These are phyloP conservation scores for Spongia lamella DNA, from an alignment of 37 sponge, comb jelly and placozoan species.

Conservation along the genomic window DNA sequence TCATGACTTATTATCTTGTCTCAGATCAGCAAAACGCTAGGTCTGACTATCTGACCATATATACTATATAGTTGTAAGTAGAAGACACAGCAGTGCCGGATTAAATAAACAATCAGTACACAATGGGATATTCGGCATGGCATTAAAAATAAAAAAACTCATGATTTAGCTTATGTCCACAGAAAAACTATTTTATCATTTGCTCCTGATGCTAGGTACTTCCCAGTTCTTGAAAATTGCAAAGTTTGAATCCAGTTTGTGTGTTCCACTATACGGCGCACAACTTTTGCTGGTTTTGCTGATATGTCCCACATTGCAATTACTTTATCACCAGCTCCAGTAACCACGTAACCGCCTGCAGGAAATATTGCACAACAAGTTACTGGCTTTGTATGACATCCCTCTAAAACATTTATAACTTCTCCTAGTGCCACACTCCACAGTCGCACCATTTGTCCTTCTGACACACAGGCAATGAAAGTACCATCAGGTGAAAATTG, in stretches of 20 bases:
- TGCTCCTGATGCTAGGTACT: slow-evolving; percentile 63
- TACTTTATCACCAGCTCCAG: slow-evolving; percentile 68
- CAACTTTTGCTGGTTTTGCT: slow-evolving; percentile 14
- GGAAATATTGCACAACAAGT: slow-evolving; percentile 71
- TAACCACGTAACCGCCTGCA: slow-evolving; percentile 58
- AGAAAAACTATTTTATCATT: slow-evolving; percentile 52
- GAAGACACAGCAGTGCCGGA: too few relatives aligned
- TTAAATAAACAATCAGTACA: too few relatives aligned
- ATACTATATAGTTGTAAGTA: too few relatives aligned
- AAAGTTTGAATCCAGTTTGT: slow-evolving; percentile 61
- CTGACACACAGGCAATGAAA: slow-evolving; percentile 69
- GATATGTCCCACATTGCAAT: slow-evolving; percentile 60
- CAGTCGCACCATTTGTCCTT: slow-evolving; percentile 67
- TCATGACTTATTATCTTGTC: too few relatives aligned
- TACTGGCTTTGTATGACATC: slow-evolving; percentile 48
- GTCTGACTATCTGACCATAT: too few relatives aligned
- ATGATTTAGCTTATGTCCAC: slow-evolving; percentile 44
- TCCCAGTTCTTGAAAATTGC: slow-evolving; percentile 53
- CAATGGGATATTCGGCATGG: too few relatives aligned
- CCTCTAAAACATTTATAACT: slow-evolving; percentile 59
- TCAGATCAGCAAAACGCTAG: too few relatives aligned
- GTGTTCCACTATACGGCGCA: slow-evolving; percentile 65
- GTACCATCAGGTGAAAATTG: slow-evolving; percentile 79
- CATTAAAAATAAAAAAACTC: too few relatives aligned
- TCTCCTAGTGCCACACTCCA: slow-evolving; percentile 58